Percentiles rank a stretch among this genome's conserved stretches.
phyloP scores from a whole-genome alignment of 2,797 vertebrate genomes.

The Syncerus caffer region DNA sequence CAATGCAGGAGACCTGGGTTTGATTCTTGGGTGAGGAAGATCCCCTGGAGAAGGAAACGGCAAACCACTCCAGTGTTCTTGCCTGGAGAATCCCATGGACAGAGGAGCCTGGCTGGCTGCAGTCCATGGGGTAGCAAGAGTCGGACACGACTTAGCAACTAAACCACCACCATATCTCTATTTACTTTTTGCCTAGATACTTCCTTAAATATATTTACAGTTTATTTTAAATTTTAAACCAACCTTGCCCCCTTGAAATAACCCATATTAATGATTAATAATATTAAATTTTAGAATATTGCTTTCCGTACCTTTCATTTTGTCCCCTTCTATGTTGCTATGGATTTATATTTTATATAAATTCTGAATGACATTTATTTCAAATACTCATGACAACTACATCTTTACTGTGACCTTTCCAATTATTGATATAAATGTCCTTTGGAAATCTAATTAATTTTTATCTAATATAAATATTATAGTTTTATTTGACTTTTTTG shows the following conservation, averaged over 20 bases:
- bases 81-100: too few relatives aligned
- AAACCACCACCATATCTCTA: neutral
- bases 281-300: neutral
- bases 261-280: neutral
- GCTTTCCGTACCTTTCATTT: neutral
- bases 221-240: neutral
- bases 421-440: neutral
- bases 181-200: neutral
- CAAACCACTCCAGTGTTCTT: too few relatives aligned
- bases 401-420: neutral
- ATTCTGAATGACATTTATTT: neutral
- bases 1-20: too few relatives aligned
- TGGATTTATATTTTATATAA: neutral
- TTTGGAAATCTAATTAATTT: neutral
- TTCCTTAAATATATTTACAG: neutral
- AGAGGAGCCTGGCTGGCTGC: too few relatives aligned
- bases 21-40: too few relatives aligned
- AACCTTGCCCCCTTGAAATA: neutral
- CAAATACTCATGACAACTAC: neutral
- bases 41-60: too few relatives aligned
- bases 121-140: too few relatives aligned
- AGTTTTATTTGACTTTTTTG: neutral
- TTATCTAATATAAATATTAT: neutral
- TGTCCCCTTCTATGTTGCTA: neutral
- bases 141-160: fast-evolving